Percentiles rank a stretch among this genome's conserved stretches.
Conservation (phyloP, 2,888 invertebrate genomes). For the Melanostoma mellinum region DNA sequence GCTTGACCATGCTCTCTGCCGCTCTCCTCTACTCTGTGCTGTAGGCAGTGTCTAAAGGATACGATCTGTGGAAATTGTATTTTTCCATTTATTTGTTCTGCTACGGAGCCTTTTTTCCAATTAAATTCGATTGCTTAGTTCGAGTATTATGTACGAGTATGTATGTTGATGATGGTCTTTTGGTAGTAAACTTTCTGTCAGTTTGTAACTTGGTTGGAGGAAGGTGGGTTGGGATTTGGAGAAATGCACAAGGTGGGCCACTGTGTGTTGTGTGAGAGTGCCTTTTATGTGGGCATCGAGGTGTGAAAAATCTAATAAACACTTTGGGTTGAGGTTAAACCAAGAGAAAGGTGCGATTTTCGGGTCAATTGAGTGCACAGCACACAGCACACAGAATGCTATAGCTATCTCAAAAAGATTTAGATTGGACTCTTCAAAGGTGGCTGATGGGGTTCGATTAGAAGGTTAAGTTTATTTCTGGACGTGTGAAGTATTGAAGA, state of each 20-base stretch:
- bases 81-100: slow-evolving; percentile 66
- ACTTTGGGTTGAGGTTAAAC: slow-evolving; percentile 66
- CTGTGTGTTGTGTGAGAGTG: slow-evolving; percentile 27
- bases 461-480: slow-evolving; percentile 25
- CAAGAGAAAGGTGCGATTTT: slow-evolving; percentile 70
- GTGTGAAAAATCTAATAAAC: slow-evolving; percentile 72
- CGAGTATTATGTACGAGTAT: slow-evolving; percentile 1
- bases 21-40: not conserved
- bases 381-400: slow-evolving; percentile 25
- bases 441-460: slow-evolving; percentile 5
- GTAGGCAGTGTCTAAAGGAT: slow-evolving; percentile 20
- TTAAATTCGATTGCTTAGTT: slow-evolving; percentile 63
- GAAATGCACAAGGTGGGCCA: not conserved
- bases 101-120: slow-evolving; percentile 56
- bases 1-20: not conserved
- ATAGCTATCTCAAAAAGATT: slow-evolving; percentile 37
- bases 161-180: slow-evolving; percentile 47
- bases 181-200: slow-evolving; percentile 56
- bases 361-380: slow-evolving; percentile 70
- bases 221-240: not conserved
- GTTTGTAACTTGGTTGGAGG: not conserved
- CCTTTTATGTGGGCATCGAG: slow-evolving; percentile 61
- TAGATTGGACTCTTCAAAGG: slow-evolving; percentile 29
- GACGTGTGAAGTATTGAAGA: not conserved
- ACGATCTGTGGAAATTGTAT: slow-evolving; percentile 54